Conservation (phyloP, 2,113 vertebrate species). For the Mirza zaza region DNA sequence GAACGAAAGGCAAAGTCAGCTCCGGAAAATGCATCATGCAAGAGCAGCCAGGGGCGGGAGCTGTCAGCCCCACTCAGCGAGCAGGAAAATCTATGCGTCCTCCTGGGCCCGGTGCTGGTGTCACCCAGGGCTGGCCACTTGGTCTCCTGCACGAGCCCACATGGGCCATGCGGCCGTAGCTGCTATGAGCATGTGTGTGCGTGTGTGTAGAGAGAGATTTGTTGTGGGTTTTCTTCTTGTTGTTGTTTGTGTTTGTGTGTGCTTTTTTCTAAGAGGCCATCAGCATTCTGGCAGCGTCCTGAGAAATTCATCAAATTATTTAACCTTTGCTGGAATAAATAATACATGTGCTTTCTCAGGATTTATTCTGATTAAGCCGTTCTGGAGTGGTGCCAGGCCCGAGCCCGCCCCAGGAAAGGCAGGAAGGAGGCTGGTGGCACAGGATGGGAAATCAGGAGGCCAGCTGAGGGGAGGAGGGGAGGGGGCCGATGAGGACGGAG, state of each 20-base stretch:
- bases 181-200: background rate
- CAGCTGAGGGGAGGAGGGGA: slow-evolving; percentile 57
- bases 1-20: slow-evolving; percentile 3
- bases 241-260: slow-evolving; percentile 20
- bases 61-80: background rate
- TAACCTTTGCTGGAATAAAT: slow-evolving; percentile 83
- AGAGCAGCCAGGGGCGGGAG: background rate
- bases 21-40: slow-evolving; percentile 15
- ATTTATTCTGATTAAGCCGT: slow-evolving; percentile 81
- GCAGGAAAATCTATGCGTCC: slow-evolving; percentile 3
- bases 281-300: slow-evolving; percentile 78
- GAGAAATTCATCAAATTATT: slow-evolving; percentile 83
- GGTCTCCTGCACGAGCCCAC: background rate
- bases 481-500: slow-evolving; percentile 51
- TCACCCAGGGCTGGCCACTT: background rate
- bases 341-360: slow-evolving; percentile 82
- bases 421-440: slow-evolving; percentile 73
- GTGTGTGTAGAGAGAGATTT: background rate
- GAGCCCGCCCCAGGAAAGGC: slow-evolving; percentile 76
- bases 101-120: background rate
- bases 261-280: slow-evolving; percentile 65
- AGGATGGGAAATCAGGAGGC: slow-evolving; percentile 76
- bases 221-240: background rate
- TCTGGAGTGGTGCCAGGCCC: slow-evolving; percentile 78
- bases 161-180: background rate